Evolutionary conservation across 2,797 vertebrate genomes (phyloP).

Genomic region (Hippoglossus hippoglossus): DNA sequence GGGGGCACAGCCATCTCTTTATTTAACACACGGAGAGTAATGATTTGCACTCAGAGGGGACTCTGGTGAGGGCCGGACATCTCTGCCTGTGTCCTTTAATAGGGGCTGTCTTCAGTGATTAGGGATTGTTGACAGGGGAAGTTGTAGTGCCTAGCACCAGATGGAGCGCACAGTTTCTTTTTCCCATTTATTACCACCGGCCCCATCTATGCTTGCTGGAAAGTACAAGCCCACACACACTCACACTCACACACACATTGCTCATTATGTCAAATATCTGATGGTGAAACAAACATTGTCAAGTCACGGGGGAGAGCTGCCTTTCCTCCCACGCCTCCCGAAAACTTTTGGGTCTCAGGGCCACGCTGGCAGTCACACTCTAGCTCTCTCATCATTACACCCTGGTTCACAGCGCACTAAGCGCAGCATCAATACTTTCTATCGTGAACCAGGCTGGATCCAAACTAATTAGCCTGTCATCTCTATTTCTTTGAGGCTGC

Average conservation of each 20-base stretch:
- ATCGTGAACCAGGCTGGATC: slow-evolving; percentile 66
- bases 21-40: slow-evolving; percentile 70
- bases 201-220: slow-evolving; percentile 32
- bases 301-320: slow-evolving; percentile 53
- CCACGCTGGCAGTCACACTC: slow-evolving; percentile 64
- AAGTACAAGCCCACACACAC: slow-evolving; percentile 17
- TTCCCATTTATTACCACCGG: slow-evolving; percentile 65
- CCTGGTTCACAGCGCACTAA: slow-evolving; percentile 61
- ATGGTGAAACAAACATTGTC: slow-evolving; percentile 68
- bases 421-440: slow-evolving; percentile 58
- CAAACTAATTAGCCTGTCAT: slow-evolving; percentile 79
- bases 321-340: slow-evolving; percentile 57
- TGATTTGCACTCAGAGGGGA: slow-evolving; percentile 74
- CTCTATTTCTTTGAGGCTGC: slow-evolving; percentile 66
- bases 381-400: slow-evolving; percentile 70
- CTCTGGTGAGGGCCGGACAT: slow-evolving; percentile 69
- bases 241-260: slow-evolving; percentile 18
- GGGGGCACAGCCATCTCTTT: slow-evolving; percentile 54
- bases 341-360: slow-evolving; percentile 67
- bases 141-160: slow-evolving; percentile 69
- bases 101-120: slow-evolving; percentile 77
- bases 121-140: slow-evolving; percentile 76
- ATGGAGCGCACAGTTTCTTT: slow-evolving; percentile 50
- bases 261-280: slow-evolving; percentile 78
- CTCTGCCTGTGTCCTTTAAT: slow-evolving; percentile 75